Conservation (phyloP, 2,888 invertebrate genomes). For the Diplolepis rosae region DNA sequence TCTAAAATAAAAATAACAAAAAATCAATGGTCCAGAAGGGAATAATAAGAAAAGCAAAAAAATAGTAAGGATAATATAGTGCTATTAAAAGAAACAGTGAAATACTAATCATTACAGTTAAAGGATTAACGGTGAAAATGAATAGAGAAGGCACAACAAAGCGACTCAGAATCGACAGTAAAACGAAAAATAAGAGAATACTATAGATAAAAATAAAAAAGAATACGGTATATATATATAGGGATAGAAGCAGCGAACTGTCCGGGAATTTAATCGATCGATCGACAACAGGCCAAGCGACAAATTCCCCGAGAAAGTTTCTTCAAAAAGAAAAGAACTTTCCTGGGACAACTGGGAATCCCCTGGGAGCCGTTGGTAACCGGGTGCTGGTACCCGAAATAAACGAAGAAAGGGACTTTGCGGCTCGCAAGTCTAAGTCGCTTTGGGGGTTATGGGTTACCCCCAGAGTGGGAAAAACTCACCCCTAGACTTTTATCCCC, state of each 20-base stretch:
- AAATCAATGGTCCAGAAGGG: background rate
- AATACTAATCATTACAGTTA: slow-evolving; percentile 18
- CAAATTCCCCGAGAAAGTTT: slow-evolving; percentile 41
- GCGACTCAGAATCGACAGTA: slow-evolving; percentile 7
- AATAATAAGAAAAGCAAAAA: background rate
- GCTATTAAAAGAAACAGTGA: slow-evolving; percentile 8
- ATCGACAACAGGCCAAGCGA: slow-evolving; percentile 13
- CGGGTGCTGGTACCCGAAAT: slow-evolving; percentile 36
- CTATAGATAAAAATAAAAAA: background rate
- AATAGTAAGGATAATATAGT: background rate
- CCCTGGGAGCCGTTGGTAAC: slow-evolving; percentile 37
- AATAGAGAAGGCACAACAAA: slow-evolving; percentile 5
- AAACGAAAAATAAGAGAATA: slow-evolving; percentile 18
- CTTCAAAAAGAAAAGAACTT: slow-evolving; percentile 7
- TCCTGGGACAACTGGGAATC: slow-evolving; percentile 40
- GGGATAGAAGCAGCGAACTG: slow-evolving; percentile 7
- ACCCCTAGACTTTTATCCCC: slow-evolving; percentile 40
- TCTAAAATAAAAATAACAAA: background rate
- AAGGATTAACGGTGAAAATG: slow-evolving; percentile 14
- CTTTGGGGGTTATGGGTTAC: slow-evolving; percentile 36
- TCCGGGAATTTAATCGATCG: slow-evolving; percentile 25
- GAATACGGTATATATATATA: slow-evolving; percentile 4
- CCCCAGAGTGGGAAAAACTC: slow-evolving; percentile 39
- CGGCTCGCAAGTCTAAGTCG: slow-evolving; percentile 50
- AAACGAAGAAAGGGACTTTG: slow-evolving; percentile 54